Base-by-base conservation (phyloP, 2,797 vertebrate species). In the Zenarchopterus dispar region DNA sequence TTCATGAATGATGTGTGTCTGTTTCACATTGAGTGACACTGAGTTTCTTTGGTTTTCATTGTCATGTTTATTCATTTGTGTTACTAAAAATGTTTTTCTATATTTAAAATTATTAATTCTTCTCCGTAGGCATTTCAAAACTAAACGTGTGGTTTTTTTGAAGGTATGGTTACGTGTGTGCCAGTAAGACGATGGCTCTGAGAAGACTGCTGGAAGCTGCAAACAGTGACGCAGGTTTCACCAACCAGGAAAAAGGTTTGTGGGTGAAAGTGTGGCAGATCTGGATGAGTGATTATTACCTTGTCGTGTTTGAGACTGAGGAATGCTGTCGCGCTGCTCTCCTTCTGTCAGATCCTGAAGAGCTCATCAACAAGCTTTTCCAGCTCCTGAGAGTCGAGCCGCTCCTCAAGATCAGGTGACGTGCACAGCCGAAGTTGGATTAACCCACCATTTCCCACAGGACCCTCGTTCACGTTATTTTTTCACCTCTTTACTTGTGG, bases 161-260 rank as follows among this genome's bases (percentile, higher is more conserved):
- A 26, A 96, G 95, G 85, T 89, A 89, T 2, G 95, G 94, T 5
- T 96, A 95, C 1, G 94, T 96, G 42, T 95, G 95, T 41, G 95
- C 95, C 81, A 95, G 94, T 75, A 96, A 96, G 81, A 93, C 94
- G n/a, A 96, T 96, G 95, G 90, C 94, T 0, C 54, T 96, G 75
- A 90, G 95, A 62, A 91, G 93, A 33, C 88, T 94, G 54, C 88
- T 96, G 84, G 93, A 95, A 78, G 92, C 88, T 0, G 90, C 91
- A 0, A 93, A 90, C 6, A 88, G 80, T 3, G 80, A 94, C 61
- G 77, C 76, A 0, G 93, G 95, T 50, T 96, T 95, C 84, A 96
- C 94, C 71, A 92, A 87, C 57, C 90, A 95, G 78, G 95, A 96
- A 81, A 96, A 96, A 94, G 95, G 95, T 95, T 23, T 26, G 62